These are phyloP conservation scores for Cynocephalus volans DNA, from an alignment of 2,113 vertebrate genomes.

Conservation along the genomic window DNA sequence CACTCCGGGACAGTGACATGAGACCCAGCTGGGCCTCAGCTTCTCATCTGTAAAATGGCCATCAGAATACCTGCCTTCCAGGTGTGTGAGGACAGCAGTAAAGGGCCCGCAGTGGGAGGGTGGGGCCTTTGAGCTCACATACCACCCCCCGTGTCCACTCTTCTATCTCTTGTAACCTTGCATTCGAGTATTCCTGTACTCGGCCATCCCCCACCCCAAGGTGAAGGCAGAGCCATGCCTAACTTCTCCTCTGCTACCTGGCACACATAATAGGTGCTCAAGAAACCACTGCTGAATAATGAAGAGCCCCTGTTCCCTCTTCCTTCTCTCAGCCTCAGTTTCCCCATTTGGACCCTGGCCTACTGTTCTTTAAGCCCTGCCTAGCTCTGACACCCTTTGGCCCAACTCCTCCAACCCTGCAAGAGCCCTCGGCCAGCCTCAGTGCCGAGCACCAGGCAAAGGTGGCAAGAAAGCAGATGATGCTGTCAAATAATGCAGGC, in stretches of 20 bases:
- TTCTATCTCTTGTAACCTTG: background rate
- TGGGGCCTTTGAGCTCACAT: background rate
- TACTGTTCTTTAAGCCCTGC: background rate
- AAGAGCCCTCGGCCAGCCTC: background rate
- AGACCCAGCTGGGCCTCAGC: too few relatives aligned
- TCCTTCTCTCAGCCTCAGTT: background rate
- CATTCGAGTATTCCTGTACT: accelerated
- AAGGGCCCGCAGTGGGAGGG: background rate
- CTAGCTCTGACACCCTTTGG: background rate
- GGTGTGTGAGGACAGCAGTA: too few relatives aligned
- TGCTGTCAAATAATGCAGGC: background rate
- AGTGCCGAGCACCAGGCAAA: background rate
- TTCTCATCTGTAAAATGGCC: accelerated
- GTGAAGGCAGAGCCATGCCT: accelerated
- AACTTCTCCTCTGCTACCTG: background rate
- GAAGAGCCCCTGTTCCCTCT: background rate
- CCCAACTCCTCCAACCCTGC: too few relatives aligned
- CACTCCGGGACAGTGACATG: accelerated
- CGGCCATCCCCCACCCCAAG: background rate
- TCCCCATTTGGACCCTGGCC: background rate
- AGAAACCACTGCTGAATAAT: background rate
- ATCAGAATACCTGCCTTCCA: accelerated
- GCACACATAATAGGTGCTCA: background rate
- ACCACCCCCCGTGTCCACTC: accelerated
- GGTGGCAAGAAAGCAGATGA: background rate